Percentiles rank a stretch among this genome's conserved stretches.
Conservation (phyloP, 1,140 invertebrate species). For the Paramacrobiotus metropolitanus region DNA sequence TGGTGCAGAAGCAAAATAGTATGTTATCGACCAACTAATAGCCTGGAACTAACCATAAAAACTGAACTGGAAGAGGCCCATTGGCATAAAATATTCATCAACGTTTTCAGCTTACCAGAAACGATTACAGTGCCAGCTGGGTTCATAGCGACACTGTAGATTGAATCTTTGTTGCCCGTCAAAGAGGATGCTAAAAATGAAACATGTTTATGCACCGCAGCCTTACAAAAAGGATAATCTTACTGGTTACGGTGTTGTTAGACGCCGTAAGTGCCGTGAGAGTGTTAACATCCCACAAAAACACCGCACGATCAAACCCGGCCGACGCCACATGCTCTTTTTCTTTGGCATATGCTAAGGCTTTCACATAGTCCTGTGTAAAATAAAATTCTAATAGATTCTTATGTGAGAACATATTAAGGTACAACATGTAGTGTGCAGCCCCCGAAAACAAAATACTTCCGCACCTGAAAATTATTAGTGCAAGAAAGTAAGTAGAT, state of each 20-base stretch:
- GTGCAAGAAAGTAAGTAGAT: too few species aligned
- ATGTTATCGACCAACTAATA: too few species aligned
- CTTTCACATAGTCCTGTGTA: constrained; percentile 82
- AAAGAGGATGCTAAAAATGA: constrained; percentile 58
- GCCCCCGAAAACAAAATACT: too few species aligned
- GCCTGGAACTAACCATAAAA: too few species aligned
- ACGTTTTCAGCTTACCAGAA: constrained; percentile 34
- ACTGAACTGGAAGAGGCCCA: neutral
- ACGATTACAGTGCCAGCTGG: constrained; percentile 79
- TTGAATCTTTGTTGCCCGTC: constrained; percentile 88
- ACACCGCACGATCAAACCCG: constrained; percentile 85
- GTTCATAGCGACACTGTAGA: constrained; percentile 98
- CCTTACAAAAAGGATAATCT: constrained; percentile 17
- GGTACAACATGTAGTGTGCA: too few species aligned
- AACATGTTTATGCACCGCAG: constrained; percentile 9
- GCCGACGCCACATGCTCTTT: constrained; percentile 90
- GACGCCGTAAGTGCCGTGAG: constrained; percentile 86
- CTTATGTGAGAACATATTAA: too few species aligned
- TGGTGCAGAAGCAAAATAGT: constrained; percentile 13
- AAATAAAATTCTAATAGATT: too few species aligned
- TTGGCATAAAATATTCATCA: neutral
- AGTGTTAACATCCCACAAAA: constrained; percentile 96
- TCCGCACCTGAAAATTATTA: too few species aligned
- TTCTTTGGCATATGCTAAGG: constrained; percentile 92
- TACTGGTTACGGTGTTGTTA: constrained; percentile 96